Evolutionary conservation across 2,888 invertebrate genomes (phyloP).

Genomic region (Aethes cnicana): DNA sequence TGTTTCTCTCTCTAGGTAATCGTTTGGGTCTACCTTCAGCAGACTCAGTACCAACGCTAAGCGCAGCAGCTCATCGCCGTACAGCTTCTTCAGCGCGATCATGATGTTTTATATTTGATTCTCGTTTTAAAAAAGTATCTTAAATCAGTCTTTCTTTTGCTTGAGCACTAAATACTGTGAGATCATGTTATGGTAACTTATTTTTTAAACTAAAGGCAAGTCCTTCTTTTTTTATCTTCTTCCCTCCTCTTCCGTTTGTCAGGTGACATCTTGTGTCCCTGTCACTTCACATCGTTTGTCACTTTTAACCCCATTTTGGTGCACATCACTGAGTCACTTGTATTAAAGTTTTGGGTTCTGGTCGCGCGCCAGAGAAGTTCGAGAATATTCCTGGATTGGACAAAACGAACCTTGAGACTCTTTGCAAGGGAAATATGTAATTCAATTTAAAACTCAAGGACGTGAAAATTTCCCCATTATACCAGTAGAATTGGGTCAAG

Average conservation of each 20-base stretch:
- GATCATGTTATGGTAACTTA: conserved; percentile 47
- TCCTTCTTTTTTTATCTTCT: conserved; percentile 47
- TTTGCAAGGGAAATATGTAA: conserved; percentile 7
- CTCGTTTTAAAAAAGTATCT: conserved; percentile 28
- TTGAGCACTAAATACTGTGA: conserved; percentile 74
- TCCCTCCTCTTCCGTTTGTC: conserved; percentile 72
- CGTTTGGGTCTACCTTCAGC: conserved; percentile 88
- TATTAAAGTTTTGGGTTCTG: conserved; percentile 41
- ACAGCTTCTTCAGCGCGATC: conserved; percentile 91
- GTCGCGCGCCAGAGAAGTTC: conserved; percentile 42
- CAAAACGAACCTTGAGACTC: conserved; percentile 38
- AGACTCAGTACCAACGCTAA: conserved; percentile 91
- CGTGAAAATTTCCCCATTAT: conserved; percentile 13
- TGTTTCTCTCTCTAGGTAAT: conserved; percentile 83
- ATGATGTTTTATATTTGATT: conserved; percentile 61
- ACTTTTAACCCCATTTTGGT: conserved; percentile 41
- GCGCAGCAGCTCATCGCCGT: conserved; percentile 91
- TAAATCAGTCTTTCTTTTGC: conserved; percentile 43
- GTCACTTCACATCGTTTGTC: conserved; percentile 53
- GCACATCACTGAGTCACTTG: conserved; percentile 55
- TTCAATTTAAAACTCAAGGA: not conserved
- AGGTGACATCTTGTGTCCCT: conserved; percentile 63
- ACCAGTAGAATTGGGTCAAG: not conserved
- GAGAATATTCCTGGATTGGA: conserved; percentile 35
- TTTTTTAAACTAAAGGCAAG: conserved; percentile 39